Evolutionary conservation across 2,113 vertebrate genomes (phyloP), one percentile per base, ranked within the genome.

Genomic region (Psammodynastes pulverulentus): DNA sequence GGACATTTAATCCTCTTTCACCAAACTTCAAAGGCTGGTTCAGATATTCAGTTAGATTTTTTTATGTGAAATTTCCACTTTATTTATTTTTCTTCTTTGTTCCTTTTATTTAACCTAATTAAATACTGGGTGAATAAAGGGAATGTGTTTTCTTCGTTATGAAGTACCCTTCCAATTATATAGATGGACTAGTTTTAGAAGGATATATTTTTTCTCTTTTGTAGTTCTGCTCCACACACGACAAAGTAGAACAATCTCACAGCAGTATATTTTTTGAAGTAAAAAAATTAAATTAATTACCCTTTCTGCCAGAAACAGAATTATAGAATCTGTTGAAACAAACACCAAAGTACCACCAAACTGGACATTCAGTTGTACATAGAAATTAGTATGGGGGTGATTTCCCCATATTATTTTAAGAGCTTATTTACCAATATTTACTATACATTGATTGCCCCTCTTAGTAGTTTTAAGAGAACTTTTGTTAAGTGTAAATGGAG

Each of bases 1-100:
- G 86, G 96, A 94, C 93, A 95, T 90, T 95, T 96, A 96, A 93
- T 96, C 94, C 94, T 93, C 79, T 92, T 87, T 84, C 79, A 51
- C 85, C 54, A 45, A 45, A 93, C 84, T 89, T 95, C 95, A 94
- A 96, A 97, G 96, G 13, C 86, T 49, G 88, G 2, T 53, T 89
- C 92, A 87, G 53, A 88, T 93, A 92, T 90, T 72, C 91, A 86
- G 24, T 91, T 87, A 62, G 43, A 84, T 72, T 26, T 51, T 91
- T 58, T 89, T 58, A 86, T 84, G 86, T 72, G 86, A 92, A 53
- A 84, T 92, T 95, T 91, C 90, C 72, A 89, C 24, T 72, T 91
- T 85, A 90, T 89, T 94, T 93, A 49, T 49, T 90, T 90, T 4
- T 85, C 21, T 86, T 24, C 54, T 13, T 29, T 0, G 9, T 13